Evolutionary conservation across 2,113 vertebrate genomes (phyloP).

Genomic region (Mesembrinibis cayennensis): DNA sequence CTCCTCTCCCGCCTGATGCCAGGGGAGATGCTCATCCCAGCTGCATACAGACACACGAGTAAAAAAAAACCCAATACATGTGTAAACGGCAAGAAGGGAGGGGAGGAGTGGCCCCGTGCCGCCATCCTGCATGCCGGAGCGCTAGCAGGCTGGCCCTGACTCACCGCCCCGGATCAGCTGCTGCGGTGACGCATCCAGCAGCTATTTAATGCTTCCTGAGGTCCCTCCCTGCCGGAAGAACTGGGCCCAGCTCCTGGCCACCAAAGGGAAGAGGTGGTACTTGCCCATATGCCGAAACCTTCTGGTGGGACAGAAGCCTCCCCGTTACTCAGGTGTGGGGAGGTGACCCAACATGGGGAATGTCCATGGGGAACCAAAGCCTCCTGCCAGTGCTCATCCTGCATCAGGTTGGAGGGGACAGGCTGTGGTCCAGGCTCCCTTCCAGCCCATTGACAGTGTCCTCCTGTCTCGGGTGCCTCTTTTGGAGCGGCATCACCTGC

Average conservation of each 20-base stretch:
- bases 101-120: neutral
- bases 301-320: neutral
- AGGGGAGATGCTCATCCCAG: neutral
- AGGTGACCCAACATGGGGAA: neutral
- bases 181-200: neutral
- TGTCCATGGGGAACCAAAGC: neutral
- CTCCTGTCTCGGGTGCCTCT: neutral
- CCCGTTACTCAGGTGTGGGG: neutral
- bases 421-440: neutral
- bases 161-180: neutral
- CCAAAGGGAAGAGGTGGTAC: neutral
- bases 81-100: neutral
- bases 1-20: neutral
- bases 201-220: slow-evolving; percentile 9
- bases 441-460: neutral
- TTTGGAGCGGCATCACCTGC: neutral
- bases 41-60: fast-evolving
- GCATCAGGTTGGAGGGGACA: neutral
- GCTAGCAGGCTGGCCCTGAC: neutral
- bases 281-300: neutral
- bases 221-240: neutral
- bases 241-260: neutral
- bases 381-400: neutral
- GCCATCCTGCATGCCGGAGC: neutral
- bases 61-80: neutral